Evolutionary conservation across 1,140 invertebrate species (phyloP), one percentile per base, ranked within the genome.

Genomic region (Gryllus bimaculatus): DNA sequence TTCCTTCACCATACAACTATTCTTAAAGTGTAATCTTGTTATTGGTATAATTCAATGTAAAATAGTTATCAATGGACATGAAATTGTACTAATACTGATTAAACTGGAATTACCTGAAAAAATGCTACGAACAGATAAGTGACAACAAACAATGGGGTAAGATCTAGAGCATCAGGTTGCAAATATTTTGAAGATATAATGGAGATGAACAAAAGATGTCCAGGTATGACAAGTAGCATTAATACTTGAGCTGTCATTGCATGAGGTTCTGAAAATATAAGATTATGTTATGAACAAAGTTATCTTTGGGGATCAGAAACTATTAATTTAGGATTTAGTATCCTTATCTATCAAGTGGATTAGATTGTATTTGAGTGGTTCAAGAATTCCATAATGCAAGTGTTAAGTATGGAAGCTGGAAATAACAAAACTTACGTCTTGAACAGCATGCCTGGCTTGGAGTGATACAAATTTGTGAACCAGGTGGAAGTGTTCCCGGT

Each of bases 191-290:
- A 76, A 82, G 91, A 92, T 82, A 98, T 97, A 2, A 93, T 91
- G 83, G 94, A 96, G 82, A 93, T 92, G 87, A 98, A 98, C 82
- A 96, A 92, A 75, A 98, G 86, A 85, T 98, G 97, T 1, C 96
- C 96, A 15, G 97, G 97, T 79, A 98, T 91, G 0, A 97, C 95
- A 90, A 98, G 92, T 48, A 92, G 84, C 81, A 98, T 86, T 73
- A 98, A 85, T 75, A 98, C 91, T 84, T 93, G 90, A 13, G 95
- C 93, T 48, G 95, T 95, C 81, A 90, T 88, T 15, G 92, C 88
- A 84, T 94, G 91, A 80, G 88, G 87, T 82, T 87, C 90, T 90
- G 83, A 21, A 85, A 84, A 74, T 8, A 80, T 82, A 82, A 83
- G 8, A 54, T 73, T 78, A 26, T 2, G 26, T 39, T 39, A 39